Evolutionary conservation across 37 sponge, comb jelly and placozoan genomes (phyloP).

Genomic region (Chondrilla cf. caribensis): DNA sequence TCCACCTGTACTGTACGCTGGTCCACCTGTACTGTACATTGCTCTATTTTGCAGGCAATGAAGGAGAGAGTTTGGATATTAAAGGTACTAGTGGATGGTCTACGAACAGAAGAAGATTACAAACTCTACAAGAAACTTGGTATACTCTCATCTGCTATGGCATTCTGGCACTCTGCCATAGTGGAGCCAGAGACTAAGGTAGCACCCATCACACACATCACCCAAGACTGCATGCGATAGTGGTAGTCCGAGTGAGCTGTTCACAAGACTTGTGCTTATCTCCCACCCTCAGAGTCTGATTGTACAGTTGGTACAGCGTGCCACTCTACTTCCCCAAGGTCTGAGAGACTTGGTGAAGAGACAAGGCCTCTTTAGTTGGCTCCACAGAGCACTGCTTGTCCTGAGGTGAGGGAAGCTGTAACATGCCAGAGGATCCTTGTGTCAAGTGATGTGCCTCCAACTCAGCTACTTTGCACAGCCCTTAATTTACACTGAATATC

Average conservation of each 20-base stretch:
- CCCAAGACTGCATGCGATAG: no score
- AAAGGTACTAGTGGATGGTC: conserved; percentile 51
- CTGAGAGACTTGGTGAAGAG: conserved; percentile 15
- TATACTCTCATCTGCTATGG: conserved; percentile 41
- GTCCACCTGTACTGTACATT: no score
- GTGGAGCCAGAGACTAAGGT: conserved; percentile 5
- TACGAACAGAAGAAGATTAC: conserved; percentile 56
- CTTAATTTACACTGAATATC: no score
- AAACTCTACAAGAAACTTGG: conserved; percentile 38
- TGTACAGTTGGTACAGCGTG: background rate
- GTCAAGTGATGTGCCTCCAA: no score
- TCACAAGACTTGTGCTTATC: background rate
- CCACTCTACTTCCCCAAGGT: background rate
- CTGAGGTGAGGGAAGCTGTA: background rate
- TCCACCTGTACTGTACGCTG: no score
- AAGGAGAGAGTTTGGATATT: conserved; percentile 69
- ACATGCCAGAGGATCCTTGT: no score
- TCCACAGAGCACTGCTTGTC: background rate
- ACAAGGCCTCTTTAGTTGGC: background rate
- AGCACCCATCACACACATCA: no score
- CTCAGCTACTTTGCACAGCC: no score
- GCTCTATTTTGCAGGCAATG: background rate
- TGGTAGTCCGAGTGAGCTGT: background rate
- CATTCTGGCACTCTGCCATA: conserved; percentile 17
- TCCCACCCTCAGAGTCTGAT: conserved; percentile 1